Evolutionary conservation across 2,797 vertebrate genomes (phyloP).

Genomic region (Pteropus rufus): DNA sequence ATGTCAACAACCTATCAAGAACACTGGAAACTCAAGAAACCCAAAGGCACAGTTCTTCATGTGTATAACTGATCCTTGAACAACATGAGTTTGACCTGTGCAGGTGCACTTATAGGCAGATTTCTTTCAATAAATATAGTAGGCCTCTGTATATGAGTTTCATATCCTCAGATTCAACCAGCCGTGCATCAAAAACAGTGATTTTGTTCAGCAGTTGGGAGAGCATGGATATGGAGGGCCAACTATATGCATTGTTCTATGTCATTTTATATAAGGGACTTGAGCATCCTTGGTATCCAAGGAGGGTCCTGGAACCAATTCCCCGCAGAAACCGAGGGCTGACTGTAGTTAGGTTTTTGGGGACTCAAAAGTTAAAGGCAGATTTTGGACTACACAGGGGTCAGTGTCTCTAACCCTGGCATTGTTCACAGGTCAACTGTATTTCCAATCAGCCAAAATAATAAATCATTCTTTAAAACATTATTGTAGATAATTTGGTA

Average conservation of each 20-base stretch:
- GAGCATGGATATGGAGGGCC: neutral
- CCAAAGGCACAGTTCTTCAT: neutral
- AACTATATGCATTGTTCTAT: neutral
- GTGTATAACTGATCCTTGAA: neutral
- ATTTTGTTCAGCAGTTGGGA: neutral
- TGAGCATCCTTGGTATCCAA: neutral
- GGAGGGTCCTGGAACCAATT: neutral
- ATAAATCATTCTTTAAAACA: constrained; percentile 21
- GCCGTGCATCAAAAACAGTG: neutral
- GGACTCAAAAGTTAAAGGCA: neutral
- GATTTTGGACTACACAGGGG: neutral
- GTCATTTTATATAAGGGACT: neutral
- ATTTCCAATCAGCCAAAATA: constrained; percentile 27
- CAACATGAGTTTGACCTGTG: neutral
- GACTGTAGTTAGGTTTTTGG: neutral
- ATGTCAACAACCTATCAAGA: neutral
- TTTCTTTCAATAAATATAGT: neutral
- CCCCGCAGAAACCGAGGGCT: neutral
- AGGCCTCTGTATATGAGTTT: neutral
- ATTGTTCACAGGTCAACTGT: neutral
- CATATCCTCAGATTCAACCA: neutral
- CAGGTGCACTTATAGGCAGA: neutral
- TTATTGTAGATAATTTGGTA: neutral
- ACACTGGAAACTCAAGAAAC: neutral
- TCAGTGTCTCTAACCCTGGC: neutral